Conservation (phyloP, 2,113 vertebrate genomes). For the Seriola quinqueradiata region DNA sequence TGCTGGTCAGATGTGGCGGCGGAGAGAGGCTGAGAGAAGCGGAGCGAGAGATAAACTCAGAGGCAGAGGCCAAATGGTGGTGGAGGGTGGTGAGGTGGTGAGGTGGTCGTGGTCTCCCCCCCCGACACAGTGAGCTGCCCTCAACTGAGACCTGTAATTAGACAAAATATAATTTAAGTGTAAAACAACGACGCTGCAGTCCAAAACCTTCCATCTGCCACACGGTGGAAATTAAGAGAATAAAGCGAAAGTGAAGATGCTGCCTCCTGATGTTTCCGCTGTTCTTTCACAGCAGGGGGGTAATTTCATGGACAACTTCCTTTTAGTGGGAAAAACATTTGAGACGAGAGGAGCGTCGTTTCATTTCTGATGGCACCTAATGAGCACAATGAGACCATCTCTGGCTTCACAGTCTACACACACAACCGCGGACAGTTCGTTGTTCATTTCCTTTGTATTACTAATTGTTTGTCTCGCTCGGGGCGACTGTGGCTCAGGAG, state of each 20-base stretch:
- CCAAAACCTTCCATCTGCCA: background rate
- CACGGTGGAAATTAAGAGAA: conserved; percentile 5
- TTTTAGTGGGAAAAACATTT: conserved; percentile 16
- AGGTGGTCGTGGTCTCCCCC: background rate
- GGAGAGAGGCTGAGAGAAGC: background rate
- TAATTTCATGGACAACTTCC: background rate
- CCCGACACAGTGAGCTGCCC: background rate
- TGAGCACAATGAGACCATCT: background rate
- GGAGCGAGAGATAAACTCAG: background rate
- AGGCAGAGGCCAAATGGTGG: background rate
- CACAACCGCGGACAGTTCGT: no score
- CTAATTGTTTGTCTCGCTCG: no score
- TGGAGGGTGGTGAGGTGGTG: no score
- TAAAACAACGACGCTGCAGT: background rate
- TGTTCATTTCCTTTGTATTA: no score
- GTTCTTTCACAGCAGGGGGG: conserved; percentile 7
- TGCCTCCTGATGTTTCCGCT: background rate
- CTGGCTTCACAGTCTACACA: background rate
- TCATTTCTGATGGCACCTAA: background rate
- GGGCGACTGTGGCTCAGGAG: no score
- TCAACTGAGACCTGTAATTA: background rate
- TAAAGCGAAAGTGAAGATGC: conserved; percentile 23
- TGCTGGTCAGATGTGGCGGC: conserved; percentile 2
- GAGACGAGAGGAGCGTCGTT: background rate
- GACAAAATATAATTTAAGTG: background rate